A percentile compares a stretch with the other conserved stretches of the same genome.
Conservation (phyloP, 2,888 invertebrate genomes). For the Rhaphigaster nebulosa region DNA sequence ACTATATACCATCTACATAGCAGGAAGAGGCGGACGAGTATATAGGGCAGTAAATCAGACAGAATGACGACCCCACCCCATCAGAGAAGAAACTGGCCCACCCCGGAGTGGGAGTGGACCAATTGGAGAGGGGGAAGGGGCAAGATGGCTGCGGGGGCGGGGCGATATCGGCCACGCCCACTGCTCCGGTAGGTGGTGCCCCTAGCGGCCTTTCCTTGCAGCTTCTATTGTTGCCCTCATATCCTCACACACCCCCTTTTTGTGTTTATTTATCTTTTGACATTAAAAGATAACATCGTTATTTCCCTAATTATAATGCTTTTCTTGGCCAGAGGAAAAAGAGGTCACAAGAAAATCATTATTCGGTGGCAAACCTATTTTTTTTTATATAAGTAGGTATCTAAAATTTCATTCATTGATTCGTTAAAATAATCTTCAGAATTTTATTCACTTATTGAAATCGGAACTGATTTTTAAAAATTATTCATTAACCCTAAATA, state of each 20-base stretch:
- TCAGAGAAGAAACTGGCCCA: conserved; percentile 59
- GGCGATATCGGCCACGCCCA: conserved; percentile 49
- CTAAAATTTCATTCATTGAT: neutral
- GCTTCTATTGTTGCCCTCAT: neutral
- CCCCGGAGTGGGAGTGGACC: conserved; percentile 57
- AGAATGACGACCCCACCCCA: conserved; percentile 37
- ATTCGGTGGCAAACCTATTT: neutral
- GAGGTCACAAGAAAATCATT: neutral
- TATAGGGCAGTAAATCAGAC: conserved; percentile 60
- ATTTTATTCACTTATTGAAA: too few relatives aligned
- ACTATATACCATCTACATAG: conserved; percentile 10
- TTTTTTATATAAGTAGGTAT: neutral
- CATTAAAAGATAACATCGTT: conserved; percentile 32
- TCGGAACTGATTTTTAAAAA: too few relatives aligned
- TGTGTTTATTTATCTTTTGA: conserved; percentile 26
- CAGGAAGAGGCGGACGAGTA: conserved; percentile 65
- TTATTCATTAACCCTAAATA: too few relatives aligned
- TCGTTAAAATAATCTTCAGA: neutral
- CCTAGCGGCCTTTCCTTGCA: neutral
- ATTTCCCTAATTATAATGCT: neutral
- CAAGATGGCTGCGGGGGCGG: conserved; percentile 60
- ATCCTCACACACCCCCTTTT: neutral
- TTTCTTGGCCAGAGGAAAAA: neutral
- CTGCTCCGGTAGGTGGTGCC: conserved; percentile 59
- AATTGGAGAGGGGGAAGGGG: conserved; percentile 65